Percentiles rank a stretch among this genome's conserved stretches.
These are phyloP conservation scores for Heliconius himera DNA, from an alignment of 1,140 invertebrate species.

Conservation along the genomic window DNA sequence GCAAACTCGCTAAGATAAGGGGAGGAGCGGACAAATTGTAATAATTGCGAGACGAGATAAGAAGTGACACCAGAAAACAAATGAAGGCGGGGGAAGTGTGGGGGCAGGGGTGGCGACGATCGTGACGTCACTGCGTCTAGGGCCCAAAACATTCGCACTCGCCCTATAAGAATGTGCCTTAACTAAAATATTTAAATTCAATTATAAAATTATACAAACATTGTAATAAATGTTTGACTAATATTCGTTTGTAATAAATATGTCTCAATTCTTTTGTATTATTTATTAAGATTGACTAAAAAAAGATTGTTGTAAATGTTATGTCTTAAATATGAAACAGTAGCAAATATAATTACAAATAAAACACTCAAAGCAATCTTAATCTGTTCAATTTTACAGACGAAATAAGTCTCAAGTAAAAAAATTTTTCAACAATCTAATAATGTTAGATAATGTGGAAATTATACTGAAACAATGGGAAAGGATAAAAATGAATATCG, in stretches of 20 bases:
- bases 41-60: slow-evolving; percentile 81
- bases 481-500: slow-evolving; percentile 64
- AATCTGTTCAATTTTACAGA: background rate
- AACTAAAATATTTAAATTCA: slow-evolving; percentile 12
- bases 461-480: slow-evolving; percentile 69
- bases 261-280: too few relatives aligned
- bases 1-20: slow-evolving; percentile 77
- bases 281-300: too few relatives aligned
- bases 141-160: slow-evolving; percentile 42
- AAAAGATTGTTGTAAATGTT: too few relatives aligned
- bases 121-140: slow-evolving; percentile 59
- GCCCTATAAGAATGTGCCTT: slow-evolving; percentile 39
- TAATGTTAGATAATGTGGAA: slow-evolving; percentile 63
- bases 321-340: too few relatives aligned
- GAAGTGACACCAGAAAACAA: slow-evolving; percentile 80
- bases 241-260: too few relatives aligned
- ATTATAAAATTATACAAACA: background rate
- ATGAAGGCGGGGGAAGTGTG: slow-evolving; percentile 66
- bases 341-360: background rate
- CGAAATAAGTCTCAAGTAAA: background rate
- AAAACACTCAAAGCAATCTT: background rate
- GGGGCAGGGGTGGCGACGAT: slow-evolving; percentile 47
- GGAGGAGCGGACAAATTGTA: slow-evolving; percentile 80
- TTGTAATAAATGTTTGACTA: background rate
- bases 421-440: slow-evolving; percentile 25